These are phyloP conservation scores for Agriopis leucophaearia DNA, from an alignment of 2,888 invertebrate genomes.

Conservation along the genomic window DNA sequence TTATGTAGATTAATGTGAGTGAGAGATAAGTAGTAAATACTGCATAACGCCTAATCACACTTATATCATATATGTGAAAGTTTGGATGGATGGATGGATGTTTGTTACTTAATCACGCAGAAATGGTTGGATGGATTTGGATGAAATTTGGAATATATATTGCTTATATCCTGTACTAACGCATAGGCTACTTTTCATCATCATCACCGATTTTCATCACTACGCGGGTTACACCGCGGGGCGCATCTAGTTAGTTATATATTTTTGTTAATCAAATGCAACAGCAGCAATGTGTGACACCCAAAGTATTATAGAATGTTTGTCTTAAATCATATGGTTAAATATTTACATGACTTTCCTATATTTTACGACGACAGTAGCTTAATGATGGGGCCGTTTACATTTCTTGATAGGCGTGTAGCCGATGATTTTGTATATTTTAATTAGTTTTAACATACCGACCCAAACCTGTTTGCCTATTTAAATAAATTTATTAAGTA, in stretches of 20 bases:
- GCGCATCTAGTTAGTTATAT: slow-evolving; percentile 66
- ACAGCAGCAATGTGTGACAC: slow-evolving; percentile 51
- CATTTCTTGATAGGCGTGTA: slow-evolving; percentile 27
- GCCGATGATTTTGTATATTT: slow-evolving; percentile 22
- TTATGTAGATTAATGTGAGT: slow-evolving; percentile 66
- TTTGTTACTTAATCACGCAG: too few species aligned
- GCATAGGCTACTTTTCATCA: too few species aligned
- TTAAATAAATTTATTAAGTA: slow-evolving; percentile 39
- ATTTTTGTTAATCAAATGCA: slow-evolving; percentile 67
- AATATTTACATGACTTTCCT: slow-evolving; percentile 41
- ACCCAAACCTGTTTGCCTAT: slow-evolving; percentile 28
- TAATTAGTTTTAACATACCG: slow-evolving; percentile 26
- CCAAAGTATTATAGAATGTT: slow-evolving; percentile 49
- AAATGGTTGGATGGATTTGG: too few species aligned
- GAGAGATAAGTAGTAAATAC: slow-evolving; percentile 65
- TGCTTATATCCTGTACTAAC: too few species aligned
- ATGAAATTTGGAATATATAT: too few species aligned
- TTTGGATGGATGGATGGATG: too few species aligned
- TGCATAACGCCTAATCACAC: slow-evolving; percentile 74
- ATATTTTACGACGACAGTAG: slow-evolving; percentile 45
- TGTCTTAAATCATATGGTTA: slow-evolving; percentile 52
- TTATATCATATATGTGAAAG: too few species aligned
- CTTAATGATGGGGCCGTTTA: slow-evolving; percentile 31
- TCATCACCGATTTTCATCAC: too few species aligned
- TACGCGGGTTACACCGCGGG: too few species aligned